These are phyloP conservation scores for Ctenopoma multispine DNA, from an alignment of 2,797 vertebrate genomes.

Conservation along the genomic window DNA sequence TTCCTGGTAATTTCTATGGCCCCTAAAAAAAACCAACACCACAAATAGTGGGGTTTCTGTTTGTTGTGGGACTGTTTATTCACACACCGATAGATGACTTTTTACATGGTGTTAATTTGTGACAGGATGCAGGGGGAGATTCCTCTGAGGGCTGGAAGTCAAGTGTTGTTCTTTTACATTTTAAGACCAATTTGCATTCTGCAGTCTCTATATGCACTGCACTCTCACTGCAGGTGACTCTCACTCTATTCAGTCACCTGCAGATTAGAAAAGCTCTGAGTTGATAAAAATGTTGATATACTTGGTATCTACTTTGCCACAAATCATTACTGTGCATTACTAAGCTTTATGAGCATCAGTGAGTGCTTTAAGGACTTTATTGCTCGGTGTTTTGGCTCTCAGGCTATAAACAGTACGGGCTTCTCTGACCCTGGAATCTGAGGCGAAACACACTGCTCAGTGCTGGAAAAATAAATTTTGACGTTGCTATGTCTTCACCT, in stretches of 20 bases:
- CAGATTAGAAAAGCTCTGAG: slow-evolving; percentile 7
- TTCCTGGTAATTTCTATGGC: not conserved
- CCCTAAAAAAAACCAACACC: not conserved
- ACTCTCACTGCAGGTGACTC: not conserved
- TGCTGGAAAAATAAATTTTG: not conserved
- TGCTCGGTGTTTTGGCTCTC: slow-evolving; percentile 22
- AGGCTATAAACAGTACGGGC: slow-evolving; percentile 6
- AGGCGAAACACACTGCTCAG: slow-evolving; percentile 1
- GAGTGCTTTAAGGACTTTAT: slow-evolving; percentile 34
- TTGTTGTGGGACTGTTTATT: slow-evolving; percentile 14
- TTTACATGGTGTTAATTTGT: slow-evolving; percentile 22
- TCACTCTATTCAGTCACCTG: not conserved
- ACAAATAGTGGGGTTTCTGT: not conserved
- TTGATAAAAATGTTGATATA: slow-evolving; percentile 22
- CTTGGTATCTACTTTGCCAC: slow-evolving; percentile 17
- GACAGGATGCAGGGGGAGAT: not conserved
- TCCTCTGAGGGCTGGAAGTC: not conserved
- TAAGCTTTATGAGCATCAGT: slow-evolving; percentile 2
- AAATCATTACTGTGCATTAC: not conserved
- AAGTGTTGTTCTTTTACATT: not conserved
- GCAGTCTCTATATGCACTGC: slow-evolving; percentile 10
- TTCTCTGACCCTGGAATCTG: slow-evolving; percentile 7
- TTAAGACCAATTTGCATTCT: slow-evolving; percentile 17
- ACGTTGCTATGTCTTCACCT: not conserved
- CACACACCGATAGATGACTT: slow-evolving; percentile 6